Percentiles rank a stretch among this genome's conserved stretches.
phyloP scores from a whole-genome alignment of 2,797 vertebrate genomes.

The Fratercula arctica region DNA sequence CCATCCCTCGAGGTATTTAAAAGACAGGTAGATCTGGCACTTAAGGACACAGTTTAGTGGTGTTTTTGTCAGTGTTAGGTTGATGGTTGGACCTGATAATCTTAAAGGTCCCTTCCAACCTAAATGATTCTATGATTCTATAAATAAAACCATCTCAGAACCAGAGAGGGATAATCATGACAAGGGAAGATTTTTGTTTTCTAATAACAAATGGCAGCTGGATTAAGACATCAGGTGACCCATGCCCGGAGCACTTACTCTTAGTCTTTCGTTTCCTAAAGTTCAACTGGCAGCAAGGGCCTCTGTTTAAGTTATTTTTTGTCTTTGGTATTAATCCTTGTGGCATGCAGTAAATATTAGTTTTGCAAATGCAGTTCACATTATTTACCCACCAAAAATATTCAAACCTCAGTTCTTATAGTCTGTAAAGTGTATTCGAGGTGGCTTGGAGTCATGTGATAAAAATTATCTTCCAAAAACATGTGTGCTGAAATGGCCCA shows the following conservation, averaged over 20 bases:
- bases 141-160: conserved; percentile 3
- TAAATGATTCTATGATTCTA: not conserved
- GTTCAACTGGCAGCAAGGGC: conserved; percentile 5
- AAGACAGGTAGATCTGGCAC: not conserved
- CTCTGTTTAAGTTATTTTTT: not conserved
- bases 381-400: not conserved
- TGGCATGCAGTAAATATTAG: not conserved
- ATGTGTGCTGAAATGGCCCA: not conserved
- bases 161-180: not conserved
- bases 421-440: not conserved
- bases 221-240: not conserved
- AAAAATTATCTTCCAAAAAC: conserved; percentile 28
- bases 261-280: conserved; percentile 23
- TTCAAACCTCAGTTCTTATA: not conserved
- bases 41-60: not conserved
- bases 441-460: not conserved
- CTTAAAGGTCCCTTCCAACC: not conserved
- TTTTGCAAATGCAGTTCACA: conserved; percentile 18
- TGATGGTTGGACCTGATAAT: not conserved
- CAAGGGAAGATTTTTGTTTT: not conserved
- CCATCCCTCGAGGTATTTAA: not conserved
- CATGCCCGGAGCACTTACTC: not conserved
- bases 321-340: not conserved
- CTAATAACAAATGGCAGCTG: conserved; percentile 21
- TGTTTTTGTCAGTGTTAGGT: not conserved